Evolutionary conservation across 1,140 invertebrate species (phyloP), one percentile per base, ranked within the genome.

Genomic region (Penaeus vannamei): DNA sequence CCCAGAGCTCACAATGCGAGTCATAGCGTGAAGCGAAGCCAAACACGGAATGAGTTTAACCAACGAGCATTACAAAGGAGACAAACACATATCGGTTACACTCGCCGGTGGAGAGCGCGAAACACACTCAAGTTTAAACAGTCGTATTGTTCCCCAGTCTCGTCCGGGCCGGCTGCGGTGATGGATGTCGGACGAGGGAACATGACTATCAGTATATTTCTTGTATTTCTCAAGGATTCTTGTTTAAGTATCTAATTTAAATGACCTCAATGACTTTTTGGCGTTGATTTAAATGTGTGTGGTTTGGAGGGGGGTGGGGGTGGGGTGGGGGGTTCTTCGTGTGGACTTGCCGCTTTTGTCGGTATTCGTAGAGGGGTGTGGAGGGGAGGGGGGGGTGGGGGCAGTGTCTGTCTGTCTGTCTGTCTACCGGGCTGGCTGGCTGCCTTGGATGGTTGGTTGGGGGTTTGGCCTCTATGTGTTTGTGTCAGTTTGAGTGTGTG

Each of bases 51-150:
- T 83, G 86, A 88, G 86, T 76, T 83, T 84, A 83, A 88, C 86
- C 82, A 88, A 88, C 86, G 80, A 83, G 66, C 46, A 42, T 61
- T 66, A 88, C 86, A 88, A 88, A 88, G 81, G 86, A 53, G 86
- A 82, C 86, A 88, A 88, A 88, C 81, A 88, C 80, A 60, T 88
- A 83, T 88, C 86, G 86, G 86, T 88, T 88, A 88, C 86, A 88
- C 86, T 60, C 64, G 62, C 80, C 62, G 80, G 80, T 36, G 62
- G 46, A 82, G 86, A 88, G 86, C 81, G 86, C 64, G 86, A 88
- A 88, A 84, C 64, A 61, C 66, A 72, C 86, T 88, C 86, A 84
- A 84, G 80, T 83, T 84, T 83, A 88, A 88, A 88, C 86, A 88
- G 46, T 76, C 42, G 42, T 53, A 88, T 88, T 88, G 80, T 88